Evolutionary conservation across 2,113 vertebrate genomes (phyloP).

Genomic region (Ursus arctos): DNA sequence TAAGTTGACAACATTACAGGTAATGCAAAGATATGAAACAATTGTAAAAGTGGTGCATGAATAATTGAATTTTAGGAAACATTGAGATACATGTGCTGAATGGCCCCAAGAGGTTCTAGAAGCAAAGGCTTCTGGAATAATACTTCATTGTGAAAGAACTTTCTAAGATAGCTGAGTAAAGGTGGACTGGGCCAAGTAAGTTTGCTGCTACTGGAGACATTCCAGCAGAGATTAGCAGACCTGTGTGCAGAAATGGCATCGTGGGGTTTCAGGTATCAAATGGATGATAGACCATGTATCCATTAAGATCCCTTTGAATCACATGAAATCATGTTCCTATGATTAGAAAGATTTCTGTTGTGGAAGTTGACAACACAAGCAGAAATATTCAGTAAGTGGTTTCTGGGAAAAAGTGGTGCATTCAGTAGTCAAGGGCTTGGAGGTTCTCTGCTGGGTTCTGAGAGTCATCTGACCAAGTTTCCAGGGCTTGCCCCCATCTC

Average conservation of each 20-base stretch:
- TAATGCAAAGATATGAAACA: background rate
- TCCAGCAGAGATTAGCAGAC: background rate
- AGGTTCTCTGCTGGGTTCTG: background rate
- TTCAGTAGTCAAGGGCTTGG: background rate
- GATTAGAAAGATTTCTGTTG: background rate
- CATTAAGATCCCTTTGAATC: background rate
- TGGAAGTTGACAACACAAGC: background rate
- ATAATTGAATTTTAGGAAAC: background rate
- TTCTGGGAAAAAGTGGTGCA: background rate
- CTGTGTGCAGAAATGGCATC: background rate
- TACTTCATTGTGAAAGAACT: background rate
- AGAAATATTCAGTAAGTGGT: background rate
- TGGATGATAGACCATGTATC: background rate
- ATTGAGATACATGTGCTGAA: background rate
- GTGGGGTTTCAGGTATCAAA: background rate
- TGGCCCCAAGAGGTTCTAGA: background rate
- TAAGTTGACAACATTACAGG: background rate
- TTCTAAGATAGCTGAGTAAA: background rate
- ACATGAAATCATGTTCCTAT: background rate
- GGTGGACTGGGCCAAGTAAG: background rate
- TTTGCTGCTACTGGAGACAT: background rate
- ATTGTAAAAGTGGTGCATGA: background rate
- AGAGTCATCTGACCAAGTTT: background rate
- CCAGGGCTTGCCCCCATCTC: background rate
- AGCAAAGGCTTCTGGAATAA: background rate